Conservation (phyloP, 2,888 invertebrate genomes). For the Eupithecia vulgata region DNA sequence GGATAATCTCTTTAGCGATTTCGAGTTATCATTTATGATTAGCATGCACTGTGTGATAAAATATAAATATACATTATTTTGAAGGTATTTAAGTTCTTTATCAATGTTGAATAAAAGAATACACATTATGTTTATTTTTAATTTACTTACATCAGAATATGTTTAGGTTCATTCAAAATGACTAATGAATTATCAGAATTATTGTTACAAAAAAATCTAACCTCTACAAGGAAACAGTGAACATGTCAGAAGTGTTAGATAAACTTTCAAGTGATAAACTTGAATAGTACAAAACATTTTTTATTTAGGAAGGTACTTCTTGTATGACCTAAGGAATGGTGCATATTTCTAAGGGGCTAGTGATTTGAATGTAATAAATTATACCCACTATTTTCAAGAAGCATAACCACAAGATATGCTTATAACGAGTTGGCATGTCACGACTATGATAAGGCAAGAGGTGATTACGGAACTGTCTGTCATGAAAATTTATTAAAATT, state of each 20-base stretch:
- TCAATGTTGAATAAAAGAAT: neutral
- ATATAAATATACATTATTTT: neutral
- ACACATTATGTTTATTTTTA: neutral
- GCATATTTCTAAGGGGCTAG: neutral
- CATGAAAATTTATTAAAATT: constrained; percentile 84
- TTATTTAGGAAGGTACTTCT: neutral
- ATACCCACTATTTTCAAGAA: constrained; percentile 52
- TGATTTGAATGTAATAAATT: constrained; percentile 9
- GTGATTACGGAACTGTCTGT: constrained; percentile 84
- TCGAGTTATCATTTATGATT: neutral
- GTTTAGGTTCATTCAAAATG: neutral
- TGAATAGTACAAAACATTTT: neutral
- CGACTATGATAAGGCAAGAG: constrained; percentile 74
- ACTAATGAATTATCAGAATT: neutral
- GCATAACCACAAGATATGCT: constrained; percentile 52
- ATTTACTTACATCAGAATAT: neutral
- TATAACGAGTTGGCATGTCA: constrained; percentile 73
- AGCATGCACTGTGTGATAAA: neutral
- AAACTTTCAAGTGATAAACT: neutral
- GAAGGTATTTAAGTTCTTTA: neutral
- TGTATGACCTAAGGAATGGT: neutral
- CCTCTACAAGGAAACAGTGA: neutral
- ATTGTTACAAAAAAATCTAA: neutral
- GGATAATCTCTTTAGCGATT: neutral
- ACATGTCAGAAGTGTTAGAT: no score